phyloP scores from a whole-genome alignment of 2,888 invertebrate species.

The Tolmerus cingulatus region DNA sequence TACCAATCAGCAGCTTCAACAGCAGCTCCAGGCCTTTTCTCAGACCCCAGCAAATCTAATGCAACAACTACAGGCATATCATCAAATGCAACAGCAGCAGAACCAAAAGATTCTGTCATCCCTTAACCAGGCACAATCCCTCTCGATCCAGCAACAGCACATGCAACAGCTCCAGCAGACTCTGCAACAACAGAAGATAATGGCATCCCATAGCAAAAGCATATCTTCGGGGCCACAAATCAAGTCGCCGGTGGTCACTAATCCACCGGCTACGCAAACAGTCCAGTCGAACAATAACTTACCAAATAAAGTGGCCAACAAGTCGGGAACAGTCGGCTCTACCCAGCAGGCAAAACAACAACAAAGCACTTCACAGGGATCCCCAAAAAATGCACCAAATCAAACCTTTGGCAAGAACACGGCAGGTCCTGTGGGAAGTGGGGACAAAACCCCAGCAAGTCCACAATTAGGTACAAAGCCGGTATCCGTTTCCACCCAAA shows the following conservation, averaged over 20 bases:
- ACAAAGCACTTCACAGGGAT: background rate
- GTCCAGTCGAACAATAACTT: slow-evolving; percentile 45
- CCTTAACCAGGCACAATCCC: slow-evolving; percentile 29
- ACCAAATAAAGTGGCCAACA: slow-evolving; percentile 42
- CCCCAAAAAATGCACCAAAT: slow-evolving; percentile 23
- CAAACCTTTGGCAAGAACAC: slow-evolving; percentile 31
- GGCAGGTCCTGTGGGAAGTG: background rate
- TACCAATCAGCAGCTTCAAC: slow-evolving; percentile 54
- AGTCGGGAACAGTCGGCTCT: background rate
- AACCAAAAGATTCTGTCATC: slow-evolving; percentile 57
- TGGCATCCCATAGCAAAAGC: slow-evolving; percentile 40
- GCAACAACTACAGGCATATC: slow-evolving; percentile 56
- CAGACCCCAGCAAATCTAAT: slow-evolving; percentile 54
- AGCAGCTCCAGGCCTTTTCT: slow-evolving; percentile 55
- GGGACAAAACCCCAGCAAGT: background rate
- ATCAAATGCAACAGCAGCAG: slow-evolving; percentile 65
- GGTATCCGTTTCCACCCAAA: slow-evolving; percentile 50
- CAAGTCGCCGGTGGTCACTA: background rate
- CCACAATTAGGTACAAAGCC: background rate
- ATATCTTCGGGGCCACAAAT: slow-evolving; percentile 17
- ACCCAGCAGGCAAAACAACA: background rate
- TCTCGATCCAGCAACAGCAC: slow-evolving; percentile 55
- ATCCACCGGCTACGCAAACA: slow-evolving; percentile 3
- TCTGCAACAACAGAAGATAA: slow-evolving; percentile 55
- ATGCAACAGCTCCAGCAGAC: slow-evolving; percentile 52